These are phyloP conservation scores for Vespertilio murinus DNA, from an alignment of 2,797 vertebrate genomes.

Conservation along the genomic window DNA sequence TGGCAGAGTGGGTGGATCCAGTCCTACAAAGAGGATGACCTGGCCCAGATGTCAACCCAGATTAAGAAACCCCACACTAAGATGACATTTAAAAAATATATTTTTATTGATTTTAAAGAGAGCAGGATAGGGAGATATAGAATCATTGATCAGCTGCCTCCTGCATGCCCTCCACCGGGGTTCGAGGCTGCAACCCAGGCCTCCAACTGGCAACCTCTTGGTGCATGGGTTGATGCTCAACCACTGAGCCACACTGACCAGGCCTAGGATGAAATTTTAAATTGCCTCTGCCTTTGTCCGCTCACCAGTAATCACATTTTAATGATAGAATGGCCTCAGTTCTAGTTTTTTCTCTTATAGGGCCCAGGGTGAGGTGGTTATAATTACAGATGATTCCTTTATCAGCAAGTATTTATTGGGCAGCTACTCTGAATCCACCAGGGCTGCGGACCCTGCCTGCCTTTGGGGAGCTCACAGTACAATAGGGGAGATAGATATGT, in stretches of 20 bases:
- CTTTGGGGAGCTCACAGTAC: background rate
- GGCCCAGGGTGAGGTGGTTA: background rate
- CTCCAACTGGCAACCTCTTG: background rate
- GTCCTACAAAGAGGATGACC: background rate
- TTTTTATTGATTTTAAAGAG: background rate
- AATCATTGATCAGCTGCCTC: background rate
- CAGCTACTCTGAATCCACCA: background rate
- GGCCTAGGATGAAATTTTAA: background rate
- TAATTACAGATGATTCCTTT: background rate
- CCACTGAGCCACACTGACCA: background rate
- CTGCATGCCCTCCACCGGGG: background rate
- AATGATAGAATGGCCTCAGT: background rate
- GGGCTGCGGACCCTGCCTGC: background rate
- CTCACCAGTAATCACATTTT: background rate
- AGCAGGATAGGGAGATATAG: background rate
- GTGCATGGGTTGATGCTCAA: background rate
- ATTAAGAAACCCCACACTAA: background rate
- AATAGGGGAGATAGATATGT: fast-evolving
- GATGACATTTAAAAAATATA: background rate
- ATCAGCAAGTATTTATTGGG: background rate
- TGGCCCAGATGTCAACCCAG: background rate
- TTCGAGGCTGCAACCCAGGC: background rate
- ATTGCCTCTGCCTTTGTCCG: background rate
- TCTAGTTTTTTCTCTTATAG: background rate
- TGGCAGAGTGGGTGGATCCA: background rate